Conservation (phyloP, 1,140 invertebrate species). For the Halesus radiatus region DNA sequence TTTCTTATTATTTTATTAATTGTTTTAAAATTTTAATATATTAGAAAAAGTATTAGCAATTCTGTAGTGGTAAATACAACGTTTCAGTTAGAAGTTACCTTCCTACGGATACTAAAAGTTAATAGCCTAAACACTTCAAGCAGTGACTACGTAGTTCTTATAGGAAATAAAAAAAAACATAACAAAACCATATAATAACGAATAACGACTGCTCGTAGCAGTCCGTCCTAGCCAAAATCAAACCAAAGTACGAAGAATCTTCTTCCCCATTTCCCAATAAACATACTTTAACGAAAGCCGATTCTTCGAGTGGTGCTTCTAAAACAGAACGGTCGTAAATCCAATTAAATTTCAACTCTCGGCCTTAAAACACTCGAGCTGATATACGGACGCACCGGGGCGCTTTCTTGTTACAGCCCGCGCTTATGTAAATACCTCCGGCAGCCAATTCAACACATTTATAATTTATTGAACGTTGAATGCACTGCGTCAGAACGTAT, state of each 20-base stretch:
- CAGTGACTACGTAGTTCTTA: too few relatives aligned
- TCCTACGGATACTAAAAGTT: too few relatives aligned
- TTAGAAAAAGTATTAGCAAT: too few relatives aligned
- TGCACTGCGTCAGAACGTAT: neutral
- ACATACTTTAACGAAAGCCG: constrained; percentile 11
- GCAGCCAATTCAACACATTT: neutral
- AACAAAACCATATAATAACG: too few relatives aligned
- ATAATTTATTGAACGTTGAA: constrained; percentile 2
- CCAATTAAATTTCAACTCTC: constrained; percentile 54
- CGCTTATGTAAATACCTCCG: neutral
- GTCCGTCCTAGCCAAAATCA: too few relatives aligned
- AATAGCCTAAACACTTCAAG: too few relatives aligned
- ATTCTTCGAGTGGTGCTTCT: neutral
- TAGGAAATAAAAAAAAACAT: too few relatives aligned
- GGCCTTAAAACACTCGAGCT: constrained; percentile 43
- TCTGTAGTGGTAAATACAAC: too few relatives aligned
- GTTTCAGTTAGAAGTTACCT: too few relatives aligned
- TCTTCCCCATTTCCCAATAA: constrained; percentile 1
- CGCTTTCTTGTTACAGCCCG: neutral
- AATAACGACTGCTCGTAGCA: too few relatives aligned
- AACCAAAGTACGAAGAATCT: neutral
- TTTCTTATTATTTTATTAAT: too few relatives aligned
- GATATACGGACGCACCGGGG: neutral
- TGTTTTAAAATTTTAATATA: too few relatives aligned
- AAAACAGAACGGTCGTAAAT: constrained; percentile 47